Evolutionary conservation across 2,113 vertebrate species (phyloP).

Genomic region (Rattus norvegicus): DNA sequence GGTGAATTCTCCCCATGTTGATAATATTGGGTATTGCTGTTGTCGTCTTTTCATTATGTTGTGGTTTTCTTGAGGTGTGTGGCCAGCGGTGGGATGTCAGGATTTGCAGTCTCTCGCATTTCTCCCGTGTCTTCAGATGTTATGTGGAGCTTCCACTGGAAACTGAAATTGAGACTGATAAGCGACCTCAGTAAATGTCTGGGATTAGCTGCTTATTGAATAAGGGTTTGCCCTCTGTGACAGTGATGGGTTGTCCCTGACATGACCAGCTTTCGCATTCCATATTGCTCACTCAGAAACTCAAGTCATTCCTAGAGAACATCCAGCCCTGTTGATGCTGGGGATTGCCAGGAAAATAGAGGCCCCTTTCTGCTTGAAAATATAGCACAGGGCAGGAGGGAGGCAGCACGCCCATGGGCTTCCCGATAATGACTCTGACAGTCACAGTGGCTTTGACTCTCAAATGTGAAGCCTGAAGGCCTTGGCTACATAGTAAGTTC

Average conservation of each 20-base stretch:
- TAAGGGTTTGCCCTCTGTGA: background rate
- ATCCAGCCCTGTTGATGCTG: background rate
- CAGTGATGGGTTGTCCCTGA: background rate
- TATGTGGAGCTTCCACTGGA: background rate
- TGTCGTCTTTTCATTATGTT: background rate
- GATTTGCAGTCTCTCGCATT: background rate
- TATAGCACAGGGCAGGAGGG: background rate
- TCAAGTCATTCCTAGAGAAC: constrained; percentile 37
- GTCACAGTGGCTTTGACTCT: background rate
- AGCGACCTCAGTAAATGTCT: background rate
- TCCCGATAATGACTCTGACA: background rate
- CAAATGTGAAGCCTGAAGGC: background rate
- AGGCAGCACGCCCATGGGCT: background rate
- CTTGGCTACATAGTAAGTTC: background rate
- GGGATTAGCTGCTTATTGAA: constrained; percentile 42
- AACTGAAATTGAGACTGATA: background rate
- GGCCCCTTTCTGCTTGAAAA: background rate
- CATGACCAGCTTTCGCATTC: constrained; percentile 62
- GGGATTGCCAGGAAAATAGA: background rate
- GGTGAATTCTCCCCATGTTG: background rate
- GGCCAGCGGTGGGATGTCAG: background rate
- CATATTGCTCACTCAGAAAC: background rate
- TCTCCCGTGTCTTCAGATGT: background rate
- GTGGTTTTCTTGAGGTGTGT: background rate
- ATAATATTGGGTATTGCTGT: background rate